Base-by-base conservation (phyloP, 1,140 invertebrate genomes). In the Drosophila funebris region DNA sequence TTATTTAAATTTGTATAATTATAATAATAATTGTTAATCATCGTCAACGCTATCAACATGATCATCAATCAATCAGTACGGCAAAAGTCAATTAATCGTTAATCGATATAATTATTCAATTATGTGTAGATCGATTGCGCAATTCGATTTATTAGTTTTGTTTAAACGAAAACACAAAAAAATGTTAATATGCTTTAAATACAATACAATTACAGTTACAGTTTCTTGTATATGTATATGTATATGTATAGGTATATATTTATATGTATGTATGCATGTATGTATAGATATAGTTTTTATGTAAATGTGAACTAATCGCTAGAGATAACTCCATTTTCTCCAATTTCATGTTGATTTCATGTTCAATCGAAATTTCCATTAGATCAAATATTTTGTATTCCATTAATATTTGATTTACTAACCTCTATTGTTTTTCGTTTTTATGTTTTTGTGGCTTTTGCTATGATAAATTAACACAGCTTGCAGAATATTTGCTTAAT, bases 61-160 rank as follows among this genome's bases (percentile, higher is more conserved):
- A 31, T 22, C 48, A 37, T 63, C 20, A 46, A 50, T 50, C 46
- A 61, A 64, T 87, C 82, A 85, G 82, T 87, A 87, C 82, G 78
- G 82, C 58, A 75, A 73, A 79, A 78, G 43, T 67, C 73, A 72
- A 61, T 73, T 73, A 43, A 43, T 83, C 66, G 43, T n/a, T 78
- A 16, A 31, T 22, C 6, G 36, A 27, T 52, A 18, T 56, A 11
- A 36, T 24, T 31, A 16, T 44, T 29, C 22, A 46, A 50, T 24
- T 61, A n/a, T 33, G 29, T 46, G 39, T 67, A 67, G 37, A 43
- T 29, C 36, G 41, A 39, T 64, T 46, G 29, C 9, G 46, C 58
- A 70, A 46, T 20, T 57, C 41, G 43, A 58, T 54, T 67, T 43
- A 43, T 57, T 58, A 33, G 16, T 24, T 46, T 36, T 57, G 39